Percentiles rank a stretch among this genome's conserved stretches.
Conservation (phyloP, 2,113 vertebrate species). For the Columbina picui region DNA sequence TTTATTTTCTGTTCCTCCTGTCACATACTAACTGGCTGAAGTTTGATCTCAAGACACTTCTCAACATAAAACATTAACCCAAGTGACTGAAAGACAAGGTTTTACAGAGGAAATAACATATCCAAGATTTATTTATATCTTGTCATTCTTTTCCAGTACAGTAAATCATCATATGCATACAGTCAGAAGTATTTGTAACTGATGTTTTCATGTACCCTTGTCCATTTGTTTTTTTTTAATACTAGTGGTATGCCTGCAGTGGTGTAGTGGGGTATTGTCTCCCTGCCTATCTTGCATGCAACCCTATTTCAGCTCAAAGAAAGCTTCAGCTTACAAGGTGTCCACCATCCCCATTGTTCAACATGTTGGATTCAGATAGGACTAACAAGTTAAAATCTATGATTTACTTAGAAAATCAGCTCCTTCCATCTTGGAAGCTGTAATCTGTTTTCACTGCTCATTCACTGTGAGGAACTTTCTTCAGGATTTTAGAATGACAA, state of each 20-base stretch:
- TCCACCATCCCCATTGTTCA: background rate
- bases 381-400: background rate
- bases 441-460: background rate
- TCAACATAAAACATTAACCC: background rate
- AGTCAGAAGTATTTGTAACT: background rate
- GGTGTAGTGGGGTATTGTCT: background rate
- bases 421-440: background rate
- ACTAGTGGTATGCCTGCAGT: background rate
- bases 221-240: background rate
- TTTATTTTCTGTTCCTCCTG: background rate
- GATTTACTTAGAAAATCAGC: background rate
- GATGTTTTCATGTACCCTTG: background rate
- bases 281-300: background rate
- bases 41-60: background rate
- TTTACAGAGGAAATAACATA: background rate
- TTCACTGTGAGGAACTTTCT: background rate
- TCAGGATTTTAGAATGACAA: background rate
- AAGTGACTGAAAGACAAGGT: background rate
- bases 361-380: background rate
- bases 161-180: rapidly evolving
- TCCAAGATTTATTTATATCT: background rate
- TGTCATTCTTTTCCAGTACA: background rate
- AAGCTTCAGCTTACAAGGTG: background rate
- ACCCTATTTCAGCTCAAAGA: background rate
- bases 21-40: background rate